phyloP scores from a whole-genome alignment of 2,797 vertebrate species.

The Neopelma chrysocephalum region DNA sequence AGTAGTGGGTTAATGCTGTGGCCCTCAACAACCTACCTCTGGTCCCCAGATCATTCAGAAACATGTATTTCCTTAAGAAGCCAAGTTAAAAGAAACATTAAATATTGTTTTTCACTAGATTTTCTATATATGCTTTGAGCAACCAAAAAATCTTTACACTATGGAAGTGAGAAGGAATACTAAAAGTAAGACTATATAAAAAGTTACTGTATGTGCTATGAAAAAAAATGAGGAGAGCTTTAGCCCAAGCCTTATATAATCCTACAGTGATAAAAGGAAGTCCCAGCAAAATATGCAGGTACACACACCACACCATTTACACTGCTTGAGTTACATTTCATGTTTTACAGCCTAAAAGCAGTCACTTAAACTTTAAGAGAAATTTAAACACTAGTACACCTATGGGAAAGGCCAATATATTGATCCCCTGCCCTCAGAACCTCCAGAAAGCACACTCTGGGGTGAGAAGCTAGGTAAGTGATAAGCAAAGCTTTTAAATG shows the following conservation, averaged over 20 bases:
- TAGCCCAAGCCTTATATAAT: not conserved
- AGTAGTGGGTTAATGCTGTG: not conserved
- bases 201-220: not conserved
- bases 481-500: not conserved
- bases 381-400: not conserved
- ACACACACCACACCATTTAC: not conserved
- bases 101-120: not conserved
- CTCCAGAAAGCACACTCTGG: not conserved
- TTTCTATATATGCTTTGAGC: not conserved
- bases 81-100: not conserved
- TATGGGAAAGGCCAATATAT: not conserved
- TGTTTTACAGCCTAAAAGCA: not conserved
- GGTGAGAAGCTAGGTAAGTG: not conserved
- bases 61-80: not conserved
- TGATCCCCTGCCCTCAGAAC: not conserved
- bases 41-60: not conserved
- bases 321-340: not conserved
- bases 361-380: not conserved
- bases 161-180: not conserved
- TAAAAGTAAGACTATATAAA: not conserved
- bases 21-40: not conserved
- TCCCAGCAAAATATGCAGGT: not conserved
- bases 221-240: not conserved
- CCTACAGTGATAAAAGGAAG: not conserved
- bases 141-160: not conserved